Evolutionary conservation across 2,113 vertebrate genomes (phyloP).

Genomic region (Gambusia holbrooki): DNA sequence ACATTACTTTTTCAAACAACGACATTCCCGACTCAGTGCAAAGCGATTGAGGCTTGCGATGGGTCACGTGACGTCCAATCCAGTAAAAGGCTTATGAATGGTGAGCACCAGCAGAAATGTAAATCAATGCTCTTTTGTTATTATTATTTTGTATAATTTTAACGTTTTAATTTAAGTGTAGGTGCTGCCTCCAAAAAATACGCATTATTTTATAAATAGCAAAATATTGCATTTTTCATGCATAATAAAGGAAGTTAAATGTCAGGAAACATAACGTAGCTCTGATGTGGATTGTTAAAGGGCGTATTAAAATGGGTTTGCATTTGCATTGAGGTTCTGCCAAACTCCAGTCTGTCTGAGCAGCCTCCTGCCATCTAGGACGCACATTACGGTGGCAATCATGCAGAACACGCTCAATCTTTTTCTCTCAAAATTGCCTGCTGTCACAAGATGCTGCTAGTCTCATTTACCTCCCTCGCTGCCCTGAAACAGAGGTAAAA

Average conservation of each 20-base stretch:
- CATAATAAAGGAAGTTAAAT: not conserved
- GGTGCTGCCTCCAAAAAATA: not conserved
- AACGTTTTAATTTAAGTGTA: not conserved
- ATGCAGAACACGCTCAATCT: constrained; percentile 41
- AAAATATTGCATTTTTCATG: not conserved
- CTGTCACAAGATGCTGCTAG: constrained; percentile 59
- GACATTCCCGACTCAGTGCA: too few species aligned
- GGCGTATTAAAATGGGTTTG: constrained; percentile 1
- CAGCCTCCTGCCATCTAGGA: constrained; percentile 37
- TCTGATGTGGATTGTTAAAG: not conserved
- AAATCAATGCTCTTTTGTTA: not conserved
- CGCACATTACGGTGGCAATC: constrained; percentile 50
- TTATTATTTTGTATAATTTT: not conserved
- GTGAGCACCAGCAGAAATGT: too few species aligned
- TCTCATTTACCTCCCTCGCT: constrained; percentile 50
- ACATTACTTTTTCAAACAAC: too few species aligned
- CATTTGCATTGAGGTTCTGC: constrained; percentile 8
- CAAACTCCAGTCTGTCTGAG: constrained; percentile 21
- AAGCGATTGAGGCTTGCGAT: too few species aligned
- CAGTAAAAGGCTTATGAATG: too few species aligned
- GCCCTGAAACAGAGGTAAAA: constrained; percentile 40
- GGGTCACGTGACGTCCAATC: too few species aligned
- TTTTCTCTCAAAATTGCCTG: constrained; percentile 55
- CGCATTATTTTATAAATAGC: not conserved
- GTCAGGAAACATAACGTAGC: not conserved